Percentiles rank a stretch among this genome's conserved stretches.
These are phyloP conservation scores for Calameuta filiformis DNA, from an alignment of 2,888 invertebrate species.

Conservation along the genomic window DNA sequence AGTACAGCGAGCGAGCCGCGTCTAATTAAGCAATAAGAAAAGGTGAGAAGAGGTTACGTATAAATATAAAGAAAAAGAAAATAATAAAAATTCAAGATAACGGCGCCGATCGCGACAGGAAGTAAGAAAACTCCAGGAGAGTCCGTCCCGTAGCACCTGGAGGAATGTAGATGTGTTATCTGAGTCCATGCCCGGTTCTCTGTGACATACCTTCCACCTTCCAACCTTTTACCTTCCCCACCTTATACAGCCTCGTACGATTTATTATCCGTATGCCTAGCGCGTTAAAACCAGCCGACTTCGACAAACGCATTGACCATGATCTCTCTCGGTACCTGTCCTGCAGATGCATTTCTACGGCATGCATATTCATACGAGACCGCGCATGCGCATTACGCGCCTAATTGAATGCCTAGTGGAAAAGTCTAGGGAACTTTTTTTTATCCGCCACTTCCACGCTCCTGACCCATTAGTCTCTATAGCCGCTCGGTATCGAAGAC, in stretches of 20 bases:
- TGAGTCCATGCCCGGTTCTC: conserved; percentile 11
- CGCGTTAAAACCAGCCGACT: conserved; percentile 20
- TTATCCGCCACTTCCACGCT: too few species aligned
- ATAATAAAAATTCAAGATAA: background rate
- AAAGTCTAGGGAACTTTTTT: too few species aligned
- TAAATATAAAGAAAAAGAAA: too few species aligned
- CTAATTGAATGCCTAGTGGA: conserved; percentile 36
- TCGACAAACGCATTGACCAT: conserved; percentile 7
- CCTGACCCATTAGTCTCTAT: background rate
- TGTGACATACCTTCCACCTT: conserved; percentile 23
- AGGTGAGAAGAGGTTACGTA: too few species aligned
- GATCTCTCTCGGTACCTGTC: background rate
- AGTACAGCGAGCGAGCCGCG: too few species aligned
- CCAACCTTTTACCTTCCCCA: conserved; percentile 20
- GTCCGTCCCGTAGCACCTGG: background rate
- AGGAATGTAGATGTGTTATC: conserved; percentile 4
- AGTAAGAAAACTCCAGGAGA: background rate
- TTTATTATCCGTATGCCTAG: conserved; percentile 34
- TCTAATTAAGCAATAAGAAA: too few species aligned
- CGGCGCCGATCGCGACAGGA: background rate
- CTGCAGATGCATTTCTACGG: background rate
- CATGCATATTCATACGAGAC: conserved; percentile 38
- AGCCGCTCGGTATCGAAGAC: background rate
- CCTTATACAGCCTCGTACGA: conserved; percentile 21
- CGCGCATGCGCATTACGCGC: conserved; percentile 33